These are phyloP conservation scores for Baryphthengus martii DNA, from an alignment of 2,113 vertebrate genomes.

Conservation along the genomic window DNA sequence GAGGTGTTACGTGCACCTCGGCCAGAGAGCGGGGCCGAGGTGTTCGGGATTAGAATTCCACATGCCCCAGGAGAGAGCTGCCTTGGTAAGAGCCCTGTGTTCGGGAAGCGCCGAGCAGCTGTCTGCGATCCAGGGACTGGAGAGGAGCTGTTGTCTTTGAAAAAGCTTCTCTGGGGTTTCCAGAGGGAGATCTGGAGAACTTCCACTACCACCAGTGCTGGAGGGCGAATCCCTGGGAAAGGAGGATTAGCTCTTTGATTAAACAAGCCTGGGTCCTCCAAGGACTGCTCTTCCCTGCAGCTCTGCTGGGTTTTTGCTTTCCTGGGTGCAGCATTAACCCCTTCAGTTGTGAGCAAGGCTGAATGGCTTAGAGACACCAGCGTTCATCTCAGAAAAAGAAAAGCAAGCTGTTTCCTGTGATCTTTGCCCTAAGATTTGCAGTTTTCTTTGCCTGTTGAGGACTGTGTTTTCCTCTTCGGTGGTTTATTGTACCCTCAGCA, in stretches of 20 bases:
- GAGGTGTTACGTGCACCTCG: background rate
- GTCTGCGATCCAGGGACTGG: background rate
- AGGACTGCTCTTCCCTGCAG: background rate
- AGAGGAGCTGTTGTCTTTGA: background rate
- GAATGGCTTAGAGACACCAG: background rate
- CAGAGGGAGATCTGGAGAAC: conserved; percentile 28
- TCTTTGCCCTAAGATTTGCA: background rate
- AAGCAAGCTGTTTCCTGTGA: accelerated
- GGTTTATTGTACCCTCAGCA: background rate
- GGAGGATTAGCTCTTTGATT: background rate
- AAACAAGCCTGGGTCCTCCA: background rate
- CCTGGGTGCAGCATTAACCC: background rate
- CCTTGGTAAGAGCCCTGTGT: background rate
- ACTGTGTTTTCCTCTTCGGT: background rate
- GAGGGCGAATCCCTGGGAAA: background rate
- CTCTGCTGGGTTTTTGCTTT: background rate
- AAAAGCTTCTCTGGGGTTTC: background rate
- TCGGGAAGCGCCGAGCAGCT: background rate
- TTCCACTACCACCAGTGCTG: background rate
- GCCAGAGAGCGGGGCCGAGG: background rate
- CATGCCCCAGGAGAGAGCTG: background rate
- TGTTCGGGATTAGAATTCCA: background rate
- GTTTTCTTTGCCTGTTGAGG: background rate
- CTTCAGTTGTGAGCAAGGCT: background rate
- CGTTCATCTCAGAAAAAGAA: background rate